Conservation (phyloP, 2,888 invertebrate species). For the Ecdyonurus torrentis region DNA sequence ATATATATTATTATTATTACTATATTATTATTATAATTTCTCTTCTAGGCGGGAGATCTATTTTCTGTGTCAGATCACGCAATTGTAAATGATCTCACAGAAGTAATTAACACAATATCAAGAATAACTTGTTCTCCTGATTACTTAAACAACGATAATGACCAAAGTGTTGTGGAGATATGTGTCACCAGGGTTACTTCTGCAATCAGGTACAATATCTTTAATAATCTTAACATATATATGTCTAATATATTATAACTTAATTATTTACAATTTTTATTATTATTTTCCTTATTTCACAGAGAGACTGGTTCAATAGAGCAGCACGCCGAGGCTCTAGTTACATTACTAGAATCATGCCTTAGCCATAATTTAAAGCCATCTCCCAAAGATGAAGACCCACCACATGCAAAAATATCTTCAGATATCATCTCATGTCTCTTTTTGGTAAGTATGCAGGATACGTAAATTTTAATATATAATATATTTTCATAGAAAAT, state of each 20-base stretch:
- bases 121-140: constrained; percentile 68
- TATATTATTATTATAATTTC: no score
- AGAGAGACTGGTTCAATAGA: constrained; percentile 75
- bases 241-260: not conserved
- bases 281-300: constrained; percentile 14
- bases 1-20: no score
- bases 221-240: not conserved
- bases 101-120: constrained; percentile 57
- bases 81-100: constrained; percentile 68
- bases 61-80: constrained; percentile 75
- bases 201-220: constrained; percentile 47
- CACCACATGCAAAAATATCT: constrained; percentile 91
- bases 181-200: constrained; percentile 82
- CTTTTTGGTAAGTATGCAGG: constrained; percentile 65
- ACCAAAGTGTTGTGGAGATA: constrained; percentile 90
- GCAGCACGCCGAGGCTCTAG: constrained; percentile 66
- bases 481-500: no score
- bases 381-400: constrained; percentile 61
- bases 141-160: constrained; percentile 73
- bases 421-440: constrained; percentile 89
- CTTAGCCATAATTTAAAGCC: constrained; percentile 77
- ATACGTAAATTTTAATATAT: no score
- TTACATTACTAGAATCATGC: constrained; percentile 72
- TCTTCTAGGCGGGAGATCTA: constrained; percentile 62
- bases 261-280: no score